A percentile compares a stretch with the other conserved stretches of the same genome.
phyloP scores from a whole-genome alignment of 2,113 vertebrate genomes.

The Colaptes auratus region DNA sequence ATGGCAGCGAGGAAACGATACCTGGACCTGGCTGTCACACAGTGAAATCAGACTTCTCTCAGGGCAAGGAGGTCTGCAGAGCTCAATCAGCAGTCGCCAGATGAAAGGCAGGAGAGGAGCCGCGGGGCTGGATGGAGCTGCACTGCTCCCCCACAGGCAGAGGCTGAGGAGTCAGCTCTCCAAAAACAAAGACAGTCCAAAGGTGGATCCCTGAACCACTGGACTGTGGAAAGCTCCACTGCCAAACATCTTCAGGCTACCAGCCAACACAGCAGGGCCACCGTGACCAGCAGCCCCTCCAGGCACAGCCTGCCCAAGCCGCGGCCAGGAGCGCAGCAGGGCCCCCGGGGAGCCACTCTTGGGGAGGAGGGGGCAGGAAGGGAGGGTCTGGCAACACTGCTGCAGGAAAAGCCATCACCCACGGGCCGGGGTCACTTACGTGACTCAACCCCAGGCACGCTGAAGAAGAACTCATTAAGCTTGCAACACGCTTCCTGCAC shows the following conservation, averaged over 20 bases:
- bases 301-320: accelerated
- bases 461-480: neutral
- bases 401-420: neutral
- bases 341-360: accelerated
- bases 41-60: neutral
- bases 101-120: neutral
- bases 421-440: neutral
- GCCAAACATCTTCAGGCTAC: neutral
- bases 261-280: neutral
- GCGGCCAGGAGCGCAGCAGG: no score
- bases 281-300: accelerated
- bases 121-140: neutral
- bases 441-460: neutral
- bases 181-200: neutral
- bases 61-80: neutral
- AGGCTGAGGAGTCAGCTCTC: neutral
- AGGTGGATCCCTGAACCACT: accelerated
- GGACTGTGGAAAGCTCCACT: neutral
- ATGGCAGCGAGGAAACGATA: neutral
- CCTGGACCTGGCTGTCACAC: neutral
- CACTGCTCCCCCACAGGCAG: neutral
- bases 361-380: neutral
- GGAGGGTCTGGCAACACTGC: neutral
- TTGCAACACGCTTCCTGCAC: neutral
- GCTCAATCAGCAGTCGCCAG: neutral